Evolutionary conservation across 2,113 vertebrate genomes (phyloP).

Genomic region (Carassius carassius): DNA sequence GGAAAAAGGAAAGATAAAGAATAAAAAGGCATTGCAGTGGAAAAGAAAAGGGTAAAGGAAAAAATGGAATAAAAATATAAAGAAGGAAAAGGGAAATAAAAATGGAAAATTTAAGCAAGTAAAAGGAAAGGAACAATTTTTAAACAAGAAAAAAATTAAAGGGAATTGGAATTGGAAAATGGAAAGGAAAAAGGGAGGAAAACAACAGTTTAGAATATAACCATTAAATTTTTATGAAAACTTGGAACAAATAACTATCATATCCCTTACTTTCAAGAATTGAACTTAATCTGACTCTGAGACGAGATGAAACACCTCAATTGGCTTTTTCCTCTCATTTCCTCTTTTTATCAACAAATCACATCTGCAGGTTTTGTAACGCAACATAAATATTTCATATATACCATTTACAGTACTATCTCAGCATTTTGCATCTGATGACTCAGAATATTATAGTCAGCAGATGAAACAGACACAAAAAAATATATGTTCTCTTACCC

Average conservation of each 20-base stretch:
- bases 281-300: not conserved
- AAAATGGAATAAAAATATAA: not conserved
- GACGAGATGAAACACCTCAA: not conserved
- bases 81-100: constrained; percentile 4
- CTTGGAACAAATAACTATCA: not conserved
- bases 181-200: not conserved
- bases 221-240: not conserved
- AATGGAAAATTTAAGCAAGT: not conserved
- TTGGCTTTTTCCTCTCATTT: not conserved
- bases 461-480: not conserved
- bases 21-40: no score
- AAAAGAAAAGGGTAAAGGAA: no score
- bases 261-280: not conserved
- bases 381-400: constrained; percentile 11
- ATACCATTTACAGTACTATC: not conserved
- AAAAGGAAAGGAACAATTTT: not conserved
- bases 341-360: not conserved
- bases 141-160: not conserved
- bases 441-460: not conserved
- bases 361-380: not conserved
- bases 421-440: constrained; percentile 1
- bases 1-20: not conserved
- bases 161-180: not conserved
- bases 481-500: constrained; percentile 75
- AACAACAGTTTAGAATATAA: not conserved